Base-by-base conservation (phyloP, 2,113 vertebrate genomes). In the Chionodraco myersi region DNA sequence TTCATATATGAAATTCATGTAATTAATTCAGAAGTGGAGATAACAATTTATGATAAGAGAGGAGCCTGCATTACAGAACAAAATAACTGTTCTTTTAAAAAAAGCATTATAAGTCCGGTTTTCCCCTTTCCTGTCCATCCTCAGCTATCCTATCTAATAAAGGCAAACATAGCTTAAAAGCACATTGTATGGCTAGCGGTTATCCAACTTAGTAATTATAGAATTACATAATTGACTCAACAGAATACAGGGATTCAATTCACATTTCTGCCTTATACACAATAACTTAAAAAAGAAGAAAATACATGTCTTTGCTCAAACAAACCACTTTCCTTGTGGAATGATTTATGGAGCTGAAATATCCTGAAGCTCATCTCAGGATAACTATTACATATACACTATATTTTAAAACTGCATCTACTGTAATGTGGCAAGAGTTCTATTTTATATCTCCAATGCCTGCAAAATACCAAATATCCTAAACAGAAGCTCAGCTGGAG, bases 251-350 rank as follows among this genome's bases (percentile, higher is more conserved):
- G 4, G 12, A 84, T 81, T 87, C 51, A 85, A 81, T 83, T 77
- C 79, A 49, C 52, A 11, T n/a, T 4, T 52, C 2, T 3, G 14
- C 44, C 21, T 14, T 0, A 0, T 72, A 41, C 0, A 75, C 1
- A 9, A 83, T 56, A 72, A 82, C 69, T 30, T 10, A 11, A 14
- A n/a, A 44, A 49, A 69, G 15, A 13, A 75, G 53, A 26, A 23
- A 84, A 80, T 34, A 71, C 61, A 60, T 12, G 15, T 26, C 26
- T 44, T 10, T 18, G 41, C 47, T 71, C 26, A 77, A 85, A 83
- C 41, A 79, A 62, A 41, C 5, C 14, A 0, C 18, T 57, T 60
- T 77, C 87, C 87, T 89, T 83, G 82, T 69, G 75, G 60, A 72
- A 49, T 62, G 72, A 81, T 70, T 77, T 6, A 65, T 48, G 3